Percentiles rank a stretch among this genome's conserved stretches.
These are phyloP conservation scores for Tyrophagus putrescentiae DNA, from an alignment of 1,140 invertebrate genomes.

Conservation along the genomic window DNA sequence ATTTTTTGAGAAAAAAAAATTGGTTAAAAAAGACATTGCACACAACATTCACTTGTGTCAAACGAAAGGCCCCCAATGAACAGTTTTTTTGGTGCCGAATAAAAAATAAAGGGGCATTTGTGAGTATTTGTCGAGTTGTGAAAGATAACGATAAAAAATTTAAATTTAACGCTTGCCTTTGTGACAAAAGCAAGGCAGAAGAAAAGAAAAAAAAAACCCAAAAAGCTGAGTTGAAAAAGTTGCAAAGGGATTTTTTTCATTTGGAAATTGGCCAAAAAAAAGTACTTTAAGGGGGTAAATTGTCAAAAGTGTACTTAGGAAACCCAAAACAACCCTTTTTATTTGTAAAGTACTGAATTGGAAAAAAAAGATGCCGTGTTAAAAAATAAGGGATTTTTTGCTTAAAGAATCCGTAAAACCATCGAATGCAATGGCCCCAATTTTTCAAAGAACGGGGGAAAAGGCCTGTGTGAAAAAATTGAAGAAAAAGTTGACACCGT, in stretches of 20 bases:
- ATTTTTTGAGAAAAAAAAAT: not conserved
- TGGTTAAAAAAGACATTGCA: conserved; percentile 14
- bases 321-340: too few species aligned
- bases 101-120: too few species aligned
- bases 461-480: too few species aligned
- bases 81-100: conserved; percentile 89
- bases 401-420: too few species aligned
- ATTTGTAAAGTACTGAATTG: too few species aligned
- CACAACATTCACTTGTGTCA: conserved; percentile 88
- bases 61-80: conserved; percentile 93
- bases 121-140: too few species aligned
- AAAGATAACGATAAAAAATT: conserved; percentile 36
- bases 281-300: too few species aligned
- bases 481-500: too few species aligned
- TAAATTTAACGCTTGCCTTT: not conserved
- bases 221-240: not conserved
- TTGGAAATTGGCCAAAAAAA: not conserved
- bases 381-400: too few species aligned
- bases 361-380: too few species aligned
- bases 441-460: too few species aligned
- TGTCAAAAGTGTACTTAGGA: too few species aligned
- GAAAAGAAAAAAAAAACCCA: not conserved
- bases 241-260: not conserved
- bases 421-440: not conserved
- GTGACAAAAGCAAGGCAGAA: not conserved